Percentiles rank a stretch among this genome's conserved stretches.
phyloP scores from a whole-genome alignment of 2,888 invertebrate genomes.

The Tricholauxania praeusta region DNA sequence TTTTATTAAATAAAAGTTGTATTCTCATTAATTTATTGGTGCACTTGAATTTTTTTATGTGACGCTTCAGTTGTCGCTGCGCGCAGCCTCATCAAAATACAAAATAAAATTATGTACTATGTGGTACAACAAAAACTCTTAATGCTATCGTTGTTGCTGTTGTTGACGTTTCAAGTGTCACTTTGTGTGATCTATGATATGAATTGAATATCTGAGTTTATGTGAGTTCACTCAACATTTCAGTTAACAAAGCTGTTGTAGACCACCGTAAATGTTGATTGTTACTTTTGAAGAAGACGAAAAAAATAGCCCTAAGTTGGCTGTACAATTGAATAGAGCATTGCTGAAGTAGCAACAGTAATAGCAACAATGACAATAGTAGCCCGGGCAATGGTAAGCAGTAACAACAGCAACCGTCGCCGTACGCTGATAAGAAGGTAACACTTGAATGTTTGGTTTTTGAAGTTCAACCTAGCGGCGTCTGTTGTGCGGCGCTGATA shows the following conservation, averaged over 20 bases:
- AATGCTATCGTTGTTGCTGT: not conserved
- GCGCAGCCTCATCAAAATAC: too few species aligned
- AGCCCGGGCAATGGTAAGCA: too few species aligned
- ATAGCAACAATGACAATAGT: too few species aligned
- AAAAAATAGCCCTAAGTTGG: not conserved
- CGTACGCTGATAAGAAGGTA: constrained; percentile 8
- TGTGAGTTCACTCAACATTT: not conserved
- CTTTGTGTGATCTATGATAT: constrained; percentile 33
- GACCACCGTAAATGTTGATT: constrained; percentile 19
- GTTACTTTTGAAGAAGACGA: too few species aligned
- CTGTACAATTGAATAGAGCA: not conserved
- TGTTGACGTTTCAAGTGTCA: constrained; percentile 35
- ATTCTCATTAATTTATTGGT: too few species aligned
- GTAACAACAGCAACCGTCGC: too few species aligned
- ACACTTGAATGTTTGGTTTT: constrained; percentile 26
- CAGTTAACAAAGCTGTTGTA: constrained; percentile 12
- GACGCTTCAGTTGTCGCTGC: too few species aligned
- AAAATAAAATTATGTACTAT: too few species aligned
- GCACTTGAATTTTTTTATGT: too few species aligned
- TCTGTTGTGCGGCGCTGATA: not conserved
- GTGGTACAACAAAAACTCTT: too few species aligned
- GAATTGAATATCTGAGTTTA: not conserved
- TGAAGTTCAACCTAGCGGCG: constrained; percentile 10
- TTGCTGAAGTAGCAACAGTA: too few species aligned
- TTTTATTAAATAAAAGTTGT: too few species aligned